Evolutionary conservation across 2,113 vertebrate species (phyloP).

Genomic region (Empidonax traillii): DNA sequence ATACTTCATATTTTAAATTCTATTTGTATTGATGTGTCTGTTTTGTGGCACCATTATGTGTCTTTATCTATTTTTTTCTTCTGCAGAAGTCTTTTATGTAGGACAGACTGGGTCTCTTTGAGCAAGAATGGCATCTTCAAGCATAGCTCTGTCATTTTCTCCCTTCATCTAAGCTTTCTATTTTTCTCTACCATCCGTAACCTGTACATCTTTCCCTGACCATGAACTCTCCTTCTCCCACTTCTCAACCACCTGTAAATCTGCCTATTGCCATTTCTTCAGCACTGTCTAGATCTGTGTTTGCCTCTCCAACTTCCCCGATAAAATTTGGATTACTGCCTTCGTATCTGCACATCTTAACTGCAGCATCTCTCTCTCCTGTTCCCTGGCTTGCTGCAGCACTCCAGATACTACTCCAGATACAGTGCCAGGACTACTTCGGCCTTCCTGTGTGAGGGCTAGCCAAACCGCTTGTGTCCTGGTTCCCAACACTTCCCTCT

Average conservation of each 20-base stretch:
- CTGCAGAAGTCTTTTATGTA: not conserved
- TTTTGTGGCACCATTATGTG: constrained; percentile 16
- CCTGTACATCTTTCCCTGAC: not conserved
- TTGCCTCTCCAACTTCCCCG: not conserved
- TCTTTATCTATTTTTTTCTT: not conserved
- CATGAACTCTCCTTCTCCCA: not conserved
- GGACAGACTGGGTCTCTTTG: not conserved
- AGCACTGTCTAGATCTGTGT: not conserved
- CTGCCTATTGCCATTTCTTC: not conserved
- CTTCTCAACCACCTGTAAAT: not conserved
- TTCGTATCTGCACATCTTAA: not conserved
- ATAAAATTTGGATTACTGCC: not conserved
- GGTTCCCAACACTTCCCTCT: not conserved
- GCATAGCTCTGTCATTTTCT: not conserved
- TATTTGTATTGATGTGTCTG: constrained; percentile 6
- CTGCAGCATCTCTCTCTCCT: not conserved
- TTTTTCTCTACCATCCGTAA: not conserved
- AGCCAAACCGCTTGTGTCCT: accelerated
- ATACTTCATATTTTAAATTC: constrained; percentile 21
- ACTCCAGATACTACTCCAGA: not conserved
- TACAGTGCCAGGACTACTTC: not conserved
- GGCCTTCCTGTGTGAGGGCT: not conserved
- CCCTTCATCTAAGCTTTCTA: not conserved
- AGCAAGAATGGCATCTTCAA: not conserved
- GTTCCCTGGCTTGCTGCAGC: not conserved